phyloP scores from a whole-genome alignment of 2,113 vertebrate species.

The Callocephalon fimbriatum region DNA sequence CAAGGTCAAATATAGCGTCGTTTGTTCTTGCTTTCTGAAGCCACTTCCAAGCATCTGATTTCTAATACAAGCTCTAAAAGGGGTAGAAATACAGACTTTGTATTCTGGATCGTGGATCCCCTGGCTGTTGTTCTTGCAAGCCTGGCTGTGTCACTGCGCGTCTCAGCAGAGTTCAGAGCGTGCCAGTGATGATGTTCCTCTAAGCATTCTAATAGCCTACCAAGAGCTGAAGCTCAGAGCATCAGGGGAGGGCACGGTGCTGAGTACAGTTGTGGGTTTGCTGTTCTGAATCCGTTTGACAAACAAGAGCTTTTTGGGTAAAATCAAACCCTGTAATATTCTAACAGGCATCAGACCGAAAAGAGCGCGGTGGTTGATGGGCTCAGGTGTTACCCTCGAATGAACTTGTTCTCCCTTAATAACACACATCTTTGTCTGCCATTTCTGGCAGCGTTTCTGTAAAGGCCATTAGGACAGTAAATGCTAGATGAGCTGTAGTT shows the following conservation, averaged over 20 bases:
- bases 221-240: neutral
- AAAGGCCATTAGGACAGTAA: neutral
- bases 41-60: neutral
- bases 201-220: neutral
- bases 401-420: neutral
- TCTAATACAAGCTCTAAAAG: neutral
- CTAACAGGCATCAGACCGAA: neutral
- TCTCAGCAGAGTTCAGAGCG: neutral
- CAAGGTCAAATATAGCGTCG: neutral
- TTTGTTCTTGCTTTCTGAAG: neutral
- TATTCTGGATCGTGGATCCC: neutral
- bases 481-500: neutral
- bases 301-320: neutral
- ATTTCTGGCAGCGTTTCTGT: neutral
- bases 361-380: neutral
- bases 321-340: neutral
- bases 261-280: neutral
- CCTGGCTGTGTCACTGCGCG: neutral
- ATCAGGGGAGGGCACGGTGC: neutral
- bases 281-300: neutral
- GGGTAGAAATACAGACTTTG: neutral
- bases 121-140: neutral
- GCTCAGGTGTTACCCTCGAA: neutral
- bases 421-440: neutral
- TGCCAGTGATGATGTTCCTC: neutral